Evolutionary conservation across 2,113 vertebrate species (phyloP), one percentile per base, ranked within the genome.

Genomic region (Dolichotis patagonum): DNA sequence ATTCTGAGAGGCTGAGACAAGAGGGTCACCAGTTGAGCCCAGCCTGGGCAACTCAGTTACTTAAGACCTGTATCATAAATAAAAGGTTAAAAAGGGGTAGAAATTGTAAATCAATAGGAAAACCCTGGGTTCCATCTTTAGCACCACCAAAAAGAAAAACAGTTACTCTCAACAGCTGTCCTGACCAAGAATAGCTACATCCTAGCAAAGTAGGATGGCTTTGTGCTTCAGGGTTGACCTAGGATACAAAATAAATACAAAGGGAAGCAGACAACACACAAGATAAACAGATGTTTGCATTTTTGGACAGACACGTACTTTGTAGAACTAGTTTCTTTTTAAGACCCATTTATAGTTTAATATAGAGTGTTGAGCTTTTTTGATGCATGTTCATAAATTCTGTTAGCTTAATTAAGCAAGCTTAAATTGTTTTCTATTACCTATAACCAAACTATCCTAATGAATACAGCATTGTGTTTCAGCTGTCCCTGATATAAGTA

Each of bases 371-470:
- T 58, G 56, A 30, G 65, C 3, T 6, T 67, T n/a, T 69, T 69
- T 16, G 73, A 69, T 16, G 80, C 54, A 41, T 14, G 16, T 28
- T 89, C 71, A 92, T 82, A 89, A 93, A 92, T 86, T 90, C 32
- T 60, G 56, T 91, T n/a, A 85, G n/a, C 30, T 63, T 94, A 88
- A 43, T 52, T 94, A 81, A 49, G 11, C 5, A 95, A 95, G 90
- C 7, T 86, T 35, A 73, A 46, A 24, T 85, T 91, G 13, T 12
- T 80, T 87, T 90, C 52, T 85, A 14, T 54, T 63, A 90, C 77
- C 26, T 90, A 54, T 7, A 88, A 71, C 62, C 63, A 92, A 94
- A 80, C 22, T 49, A 26, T 60, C 46, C 20, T 60, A 3, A 89
- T 69, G 62, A 69, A 89, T 84, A 93, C 30, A n/a, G 32, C 0